Evolutionary conservation across 2,888 invertebrate species (phyloP).

Genomic region (Oxytorus armatus): DNA sequence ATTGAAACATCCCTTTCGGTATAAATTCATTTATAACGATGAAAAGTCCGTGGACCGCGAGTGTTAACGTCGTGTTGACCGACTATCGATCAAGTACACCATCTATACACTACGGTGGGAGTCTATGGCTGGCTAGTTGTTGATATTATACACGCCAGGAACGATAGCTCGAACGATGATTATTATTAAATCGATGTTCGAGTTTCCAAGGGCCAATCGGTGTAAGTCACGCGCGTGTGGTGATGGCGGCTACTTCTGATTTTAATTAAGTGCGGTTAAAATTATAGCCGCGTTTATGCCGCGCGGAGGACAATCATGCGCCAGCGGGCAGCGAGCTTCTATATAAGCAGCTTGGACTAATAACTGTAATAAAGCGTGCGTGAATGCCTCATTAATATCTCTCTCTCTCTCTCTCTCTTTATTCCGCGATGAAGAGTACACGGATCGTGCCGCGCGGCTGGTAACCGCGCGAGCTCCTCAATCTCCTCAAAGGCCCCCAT

Average conservation of each 20-base stretch:
- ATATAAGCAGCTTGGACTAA: constrained; percentile 67
- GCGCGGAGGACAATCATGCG: constrained; percentile 58
- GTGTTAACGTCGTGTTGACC: constrained; percentile 53
- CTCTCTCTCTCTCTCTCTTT: neutral
- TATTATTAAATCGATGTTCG: constrained; percentile 61
- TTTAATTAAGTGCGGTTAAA: constrained; percentile 69
- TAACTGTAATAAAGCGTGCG: constrained; percentile 71
- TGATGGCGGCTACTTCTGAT: constrained; percentile 56
- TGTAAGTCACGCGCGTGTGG: constrained; percentile 64
- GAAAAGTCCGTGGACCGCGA: neutral
- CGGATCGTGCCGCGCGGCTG: constrained; percentile 34
- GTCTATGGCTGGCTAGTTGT: neutral
- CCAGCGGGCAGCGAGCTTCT: constrained; percentile 43
- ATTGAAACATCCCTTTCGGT: constrained; percentile 26
- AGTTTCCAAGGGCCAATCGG: constrained; percentile 64
- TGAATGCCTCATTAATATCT: constrained; percentile 71
- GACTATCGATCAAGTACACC: constrained; percentile 38
- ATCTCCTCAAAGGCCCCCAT: constrained; percentile 64
- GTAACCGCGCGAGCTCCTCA: constrained; percentile 54
- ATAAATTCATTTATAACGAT: constrained; percentile 28
- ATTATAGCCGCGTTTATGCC: constrained; percentile 58
- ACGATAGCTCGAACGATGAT: neutral
- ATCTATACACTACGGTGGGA: neutral
- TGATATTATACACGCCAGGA: neutral
- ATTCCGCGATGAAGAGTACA: constrained; percentile 3